A percentile compares a stretch with the other conserved stretches of the same genome.
Evolutionary conservation across 2,888 invertebrate genomes (phyloP).

Genomic region (Ophion ventricosus): DNA sequence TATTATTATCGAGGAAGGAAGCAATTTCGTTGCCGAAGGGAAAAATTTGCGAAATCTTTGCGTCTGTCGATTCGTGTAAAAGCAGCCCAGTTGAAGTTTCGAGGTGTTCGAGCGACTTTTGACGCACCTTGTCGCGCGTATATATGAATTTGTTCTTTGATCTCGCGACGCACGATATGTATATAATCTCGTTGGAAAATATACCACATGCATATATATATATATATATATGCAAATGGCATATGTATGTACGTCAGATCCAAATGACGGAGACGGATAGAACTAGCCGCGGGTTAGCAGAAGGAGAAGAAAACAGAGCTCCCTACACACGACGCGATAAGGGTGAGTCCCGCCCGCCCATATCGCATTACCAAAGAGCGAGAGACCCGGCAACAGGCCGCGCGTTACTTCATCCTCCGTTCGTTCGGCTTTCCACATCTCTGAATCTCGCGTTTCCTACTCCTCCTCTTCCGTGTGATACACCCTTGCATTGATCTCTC

Average conservation of each 20-base stretch:
- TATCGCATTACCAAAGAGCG: constrained; percentile 43
- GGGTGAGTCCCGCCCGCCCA: neutral
- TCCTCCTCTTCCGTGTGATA: neutral
- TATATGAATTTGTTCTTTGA: neutral
- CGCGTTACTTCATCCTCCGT: constrained; percentile 15
- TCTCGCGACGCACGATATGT: neutral
- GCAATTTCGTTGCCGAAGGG: no score
- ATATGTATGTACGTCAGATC: no score
- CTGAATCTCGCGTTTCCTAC: constrained; percentile 38
- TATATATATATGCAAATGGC: neutral
- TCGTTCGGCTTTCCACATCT: constrained; percentile 19
- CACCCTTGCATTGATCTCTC: constrained; percentile 12
- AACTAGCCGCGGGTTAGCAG: no score
- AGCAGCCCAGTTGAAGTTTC: no score
- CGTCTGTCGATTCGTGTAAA: no score
- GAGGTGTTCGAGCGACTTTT: no score
- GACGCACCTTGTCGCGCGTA: neutral
- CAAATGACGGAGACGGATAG: no score
- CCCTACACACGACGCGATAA: neutral
- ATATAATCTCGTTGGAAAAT: constrained; percentile 23
- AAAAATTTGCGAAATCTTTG: no score
- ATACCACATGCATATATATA: constrained; percentile 9
- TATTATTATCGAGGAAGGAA: no score
- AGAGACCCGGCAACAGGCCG: constrained; percentile 6
- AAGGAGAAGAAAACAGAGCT: no score